These are phyloP conservation scores for Caenorhabditis doughertyi DNA, from an alignment of 2,888 invertebrate species.

Conservation along the genomic window DNA sequence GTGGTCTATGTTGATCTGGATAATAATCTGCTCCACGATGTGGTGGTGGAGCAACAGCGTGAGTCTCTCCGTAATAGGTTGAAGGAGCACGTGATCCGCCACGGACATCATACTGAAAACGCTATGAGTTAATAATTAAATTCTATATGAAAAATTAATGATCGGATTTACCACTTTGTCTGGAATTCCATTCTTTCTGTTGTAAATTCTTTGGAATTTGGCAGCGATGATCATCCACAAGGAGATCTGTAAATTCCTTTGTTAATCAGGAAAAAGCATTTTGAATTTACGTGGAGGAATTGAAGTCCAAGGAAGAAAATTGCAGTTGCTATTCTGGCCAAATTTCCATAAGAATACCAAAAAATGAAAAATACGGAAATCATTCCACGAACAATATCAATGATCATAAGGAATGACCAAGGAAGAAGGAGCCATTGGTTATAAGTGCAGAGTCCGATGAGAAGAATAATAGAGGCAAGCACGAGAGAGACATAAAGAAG, in stretches of 20 bases:
- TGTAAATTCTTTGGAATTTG: constrained; percentile 82
- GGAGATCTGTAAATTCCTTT: constrained; percentile 77
- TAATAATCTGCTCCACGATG: constrained; percentile 48
- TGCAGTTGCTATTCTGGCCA: constrained; percentile 82
- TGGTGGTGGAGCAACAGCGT: constrained; percentile 52
- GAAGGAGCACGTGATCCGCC: constrained; percentile 65
- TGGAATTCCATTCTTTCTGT: constrained; percentile 74
- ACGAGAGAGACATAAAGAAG: constrained; percentile 78
- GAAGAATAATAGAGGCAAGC: constrained; percentile 78
- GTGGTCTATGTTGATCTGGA: constrained; percentile 41
- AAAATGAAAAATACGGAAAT: constrained; percentile 82
- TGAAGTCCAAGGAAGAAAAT: constrained; percentile 83
- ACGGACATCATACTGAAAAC: constrained; percentile 60
- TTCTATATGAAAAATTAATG: not conserved
- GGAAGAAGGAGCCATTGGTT: constrained; percentile 80
- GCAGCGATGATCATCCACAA: constrained; percentile 81
- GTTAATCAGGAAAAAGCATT: not conserved
- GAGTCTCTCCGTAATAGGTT: constrained; percentile 63
- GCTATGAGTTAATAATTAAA: not conserved
- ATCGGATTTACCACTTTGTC: constrained; percentile 63
- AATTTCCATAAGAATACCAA: constrained; percentile 78
- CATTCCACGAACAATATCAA: constrained; percentile 82
- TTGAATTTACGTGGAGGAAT: constrained; percentile 79
- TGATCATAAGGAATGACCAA: constrained; percentile 80
- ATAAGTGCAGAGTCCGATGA: constrained; percentile 77